Evolutionary conservation across 2,797 vertebrate species (phyloP).

Genomic region (Rallus crepitans): DNA sequence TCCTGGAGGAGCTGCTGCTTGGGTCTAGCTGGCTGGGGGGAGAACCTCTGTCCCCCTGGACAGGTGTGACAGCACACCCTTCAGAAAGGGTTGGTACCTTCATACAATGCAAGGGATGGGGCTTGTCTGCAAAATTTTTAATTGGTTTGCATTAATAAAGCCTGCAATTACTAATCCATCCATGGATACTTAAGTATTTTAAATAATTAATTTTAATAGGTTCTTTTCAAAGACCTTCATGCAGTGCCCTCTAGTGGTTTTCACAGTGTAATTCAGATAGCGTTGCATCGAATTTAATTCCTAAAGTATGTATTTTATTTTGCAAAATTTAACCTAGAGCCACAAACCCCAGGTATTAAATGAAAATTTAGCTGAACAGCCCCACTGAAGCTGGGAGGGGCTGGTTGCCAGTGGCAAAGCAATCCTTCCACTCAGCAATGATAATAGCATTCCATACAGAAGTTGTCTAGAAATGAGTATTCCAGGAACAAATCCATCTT

Average conservation of each 20-base stretch:
- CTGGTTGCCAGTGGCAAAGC: background rate
- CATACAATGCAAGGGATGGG: background rate
- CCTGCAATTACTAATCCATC: background rate
- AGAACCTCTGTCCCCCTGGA: no score
- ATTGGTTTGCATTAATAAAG: background rate
- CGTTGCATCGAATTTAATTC: background rate
- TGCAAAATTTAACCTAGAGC: background rate
- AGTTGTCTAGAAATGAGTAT: background rate
- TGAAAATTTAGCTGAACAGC: background rate
- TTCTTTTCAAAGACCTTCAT: background rate
- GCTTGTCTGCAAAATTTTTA: background rate
- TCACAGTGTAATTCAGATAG: background rate
- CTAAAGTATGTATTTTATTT: background rate
- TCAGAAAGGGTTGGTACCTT: rapidly evolving
- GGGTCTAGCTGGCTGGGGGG: rapidly evolving
- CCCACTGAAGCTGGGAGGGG: background rate
- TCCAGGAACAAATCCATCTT: background rate
- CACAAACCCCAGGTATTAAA: background rate
- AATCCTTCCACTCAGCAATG: background rate
- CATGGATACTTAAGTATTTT: background rate
- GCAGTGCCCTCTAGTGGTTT: slow-evolving; percentile 6
- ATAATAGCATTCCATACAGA: background rate
- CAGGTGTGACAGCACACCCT: background rate
- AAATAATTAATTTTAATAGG: background rate
- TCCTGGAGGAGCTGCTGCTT: background rate